Evolutionary conservation across 2,888 invertebrate genomes (phyloP), one percentile per base, ranked within the genome.

Genomic region (Watsonalla binaria): DNA sequence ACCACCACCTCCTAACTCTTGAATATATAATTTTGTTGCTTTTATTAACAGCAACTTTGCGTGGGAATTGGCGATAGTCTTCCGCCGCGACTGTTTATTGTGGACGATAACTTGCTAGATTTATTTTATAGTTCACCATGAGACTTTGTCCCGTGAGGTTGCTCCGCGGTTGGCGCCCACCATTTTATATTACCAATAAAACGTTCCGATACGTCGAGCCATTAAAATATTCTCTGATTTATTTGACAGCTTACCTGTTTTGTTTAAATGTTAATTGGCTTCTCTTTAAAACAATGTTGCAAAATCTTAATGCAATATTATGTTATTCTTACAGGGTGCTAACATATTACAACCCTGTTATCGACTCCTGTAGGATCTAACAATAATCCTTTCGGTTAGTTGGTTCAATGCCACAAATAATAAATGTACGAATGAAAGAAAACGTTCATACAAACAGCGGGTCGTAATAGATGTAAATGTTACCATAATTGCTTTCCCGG

Each of bases 21-120:
- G 90, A 90, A 90, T 90, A 87, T 88, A 90, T 90, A 90, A 90
- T 90, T 90, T 88, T 86, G 90, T 88, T 87, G 90, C 89, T 90
- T 89, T 89, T 89, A 89, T 89, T 90, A 90, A 86, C 86, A 84
- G 82, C 85, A 82, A 86, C 79, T 87, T 90, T 87, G 90, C 90
- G 90, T 90, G 90, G 90, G 90, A 90, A 90, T 89, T 78, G 84
- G 76, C 82, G 87, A 85, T 90, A 85, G 87, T 86, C 86, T 87
- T 85, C 86, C 82, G 86, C 83, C 76, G 84, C 78, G 84, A 83
- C 85, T 83, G 82, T 87, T 87, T 88, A 87, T 86, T 88, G 86
- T 86, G 67, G 81, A 86, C 85, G 83, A 88, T 89, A 89, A 90
- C 86, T 84, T 81, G 80, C 82, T 88, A 88, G 90, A 90, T 88